Base-by-base conservation (phyloP, 2,113 vertebrate species). In the Proterorhinus semilunaris region DNA sequence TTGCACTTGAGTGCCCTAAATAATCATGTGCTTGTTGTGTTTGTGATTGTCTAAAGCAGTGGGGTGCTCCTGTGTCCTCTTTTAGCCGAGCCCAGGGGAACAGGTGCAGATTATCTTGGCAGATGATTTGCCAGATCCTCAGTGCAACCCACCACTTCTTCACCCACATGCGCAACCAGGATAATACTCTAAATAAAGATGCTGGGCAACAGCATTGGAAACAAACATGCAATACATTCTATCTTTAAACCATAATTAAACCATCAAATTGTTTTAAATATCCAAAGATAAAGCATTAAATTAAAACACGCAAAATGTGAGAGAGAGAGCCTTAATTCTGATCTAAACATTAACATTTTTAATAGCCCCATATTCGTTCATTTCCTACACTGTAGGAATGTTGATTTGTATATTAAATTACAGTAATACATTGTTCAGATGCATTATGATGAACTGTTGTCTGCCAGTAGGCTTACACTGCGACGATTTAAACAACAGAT, bases 101-200 rank as follows among this genome's bases (percentile, higher is more conserved):
- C 89, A 91, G 90, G 89, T 91, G 89, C 87, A 90, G 88, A 88
- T 91, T 89, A 89, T 86, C 79, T 78, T 65, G 43, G 89, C 86
- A 85, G 84, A 84, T 78, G 83, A 79, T 81, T 81, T 81, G 88
- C 86, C 87, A 88, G 83, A 74, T 81, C 74, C 83, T 87, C 87
- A 87, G 83, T 87, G 78, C 86, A 73, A 80, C 84, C 86, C 82
- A 83, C 75, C 79, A 45, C 67, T 79, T 88, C 80, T 81, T 81
- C 83, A 86, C 83, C 83, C 83, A 90, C 84, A 75, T 87, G 73
- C 72, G 85, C 87, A 89, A 83, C 78, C 76, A 78, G 80, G 52
- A 65, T 84, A 45, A 81, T 71, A 81, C 66, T 70, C 85, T 91
- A 87, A 90, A 84, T 89, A 88, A 84, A 78, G 83, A 88, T 47